Conservation (phyloP, 2,113 vertebrate genomes). For the Meles meles region DNA sequence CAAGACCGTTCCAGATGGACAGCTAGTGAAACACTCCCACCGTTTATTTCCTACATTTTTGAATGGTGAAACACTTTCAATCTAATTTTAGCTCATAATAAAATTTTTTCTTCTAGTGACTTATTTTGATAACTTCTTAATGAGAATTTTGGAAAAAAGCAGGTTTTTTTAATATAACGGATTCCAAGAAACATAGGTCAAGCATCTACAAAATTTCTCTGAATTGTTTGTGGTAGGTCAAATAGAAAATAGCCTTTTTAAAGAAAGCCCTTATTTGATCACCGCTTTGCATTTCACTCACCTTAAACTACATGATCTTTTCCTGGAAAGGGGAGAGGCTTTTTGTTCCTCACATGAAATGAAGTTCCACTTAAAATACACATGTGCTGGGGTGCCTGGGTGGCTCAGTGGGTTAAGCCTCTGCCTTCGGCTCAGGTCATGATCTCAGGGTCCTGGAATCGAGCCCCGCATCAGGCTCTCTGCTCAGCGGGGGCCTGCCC, state of each 20-base stretch:
- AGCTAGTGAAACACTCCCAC: neutral
- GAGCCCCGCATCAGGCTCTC: no score
- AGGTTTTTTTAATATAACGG: neutral
- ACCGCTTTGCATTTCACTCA: neutral
- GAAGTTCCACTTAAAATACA: neutral
- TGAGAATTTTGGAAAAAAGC: neutral
- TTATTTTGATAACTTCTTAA: neutral
- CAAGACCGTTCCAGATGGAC: neutral
- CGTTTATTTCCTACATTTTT: neutral
- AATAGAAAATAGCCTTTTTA: neutral
- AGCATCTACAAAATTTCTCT: neutral
- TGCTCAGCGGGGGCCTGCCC: no score
- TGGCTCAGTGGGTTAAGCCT: no score
- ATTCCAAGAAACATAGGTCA: slow-evolving; percentile 27
- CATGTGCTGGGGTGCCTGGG: neutral
- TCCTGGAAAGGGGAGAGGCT: neutral
- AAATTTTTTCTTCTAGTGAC: neutral
- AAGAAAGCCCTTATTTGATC: neutral
- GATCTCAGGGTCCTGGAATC: no score
- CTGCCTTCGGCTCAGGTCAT: no score
- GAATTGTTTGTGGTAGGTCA: neutral
- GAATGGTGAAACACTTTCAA: neutral
- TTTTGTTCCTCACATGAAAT: neutral
- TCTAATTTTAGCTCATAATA: neutral
- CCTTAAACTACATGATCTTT: slow-evolving; percentile 6